A percentile compares a stretch with the other conserved stretches of the same genome.
Conservation (phyloP, 2,797 vertebrate genomes). For the Hydrolagus colliei region DNA sequence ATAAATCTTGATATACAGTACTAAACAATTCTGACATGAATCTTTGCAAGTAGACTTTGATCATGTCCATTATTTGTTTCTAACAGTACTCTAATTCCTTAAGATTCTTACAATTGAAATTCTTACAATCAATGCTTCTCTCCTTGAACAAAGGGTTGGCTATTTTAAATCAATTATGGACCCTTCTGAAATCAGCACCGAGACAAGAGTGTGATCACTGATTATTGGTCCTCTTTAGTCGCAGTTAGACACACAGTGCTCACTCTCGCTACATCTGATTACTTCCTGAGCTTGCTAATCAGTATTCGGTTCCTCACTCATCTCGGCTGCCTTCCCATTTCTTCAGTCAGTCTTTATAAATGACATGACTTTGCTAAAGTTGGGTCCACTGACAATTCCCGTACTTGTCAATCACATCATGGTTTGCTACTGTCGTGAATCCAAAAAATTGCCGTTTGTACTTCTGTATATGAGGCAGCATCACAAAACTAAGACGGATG, state of each 20-base stretch:
- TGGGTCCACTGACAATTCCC: not conserved
- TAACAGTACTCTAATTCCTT: not conserved
- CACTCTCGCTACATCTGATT: constrained; percentile 47
- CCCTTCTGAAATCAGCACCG: not conserved
- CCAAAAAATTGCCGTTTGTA: not conserved
- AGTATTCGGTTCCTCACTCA: constrained; percentile 37
- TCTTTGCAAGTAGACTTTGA: too few species aligned
- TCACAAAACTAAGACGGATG: too few species aligned
- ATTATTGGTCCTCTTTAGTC: constrained; percentile 48
- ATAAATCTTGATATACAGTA: too few species aligned
- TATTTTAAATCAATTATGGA: constrained; percentile 2
- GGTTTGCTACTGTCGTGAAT: not conserved
- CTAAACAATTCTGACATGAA: too few species aligned
- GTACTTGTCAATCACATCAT: not conserved
- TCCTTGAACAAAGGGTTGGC: not conserved
- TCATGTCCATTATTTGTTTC: too few species aligned
- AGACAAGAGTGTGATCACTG: constrained; percentile 39
- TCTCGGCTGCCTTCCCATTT: constrained; percentile 43
- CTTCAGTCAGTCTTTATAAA: constrained; percentile 32
- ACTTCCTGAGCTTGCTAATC: constrained; percentile 42
- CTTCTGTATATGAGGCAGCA: not conserved
- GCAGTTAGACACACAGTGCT: constrained; percentile 40
- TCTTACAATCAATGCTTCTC: not conserved
- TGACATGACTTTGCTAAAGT: not conserved
- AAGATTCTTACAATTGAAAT: not conserved